Percentiles rank a stretch among this genome's conserved stretches.
These are phyloP conservation scores for Cettia cetti DNA, from an alignment of 2,113 vertebrate genomes.

Conservation along the genomic window DNA sequence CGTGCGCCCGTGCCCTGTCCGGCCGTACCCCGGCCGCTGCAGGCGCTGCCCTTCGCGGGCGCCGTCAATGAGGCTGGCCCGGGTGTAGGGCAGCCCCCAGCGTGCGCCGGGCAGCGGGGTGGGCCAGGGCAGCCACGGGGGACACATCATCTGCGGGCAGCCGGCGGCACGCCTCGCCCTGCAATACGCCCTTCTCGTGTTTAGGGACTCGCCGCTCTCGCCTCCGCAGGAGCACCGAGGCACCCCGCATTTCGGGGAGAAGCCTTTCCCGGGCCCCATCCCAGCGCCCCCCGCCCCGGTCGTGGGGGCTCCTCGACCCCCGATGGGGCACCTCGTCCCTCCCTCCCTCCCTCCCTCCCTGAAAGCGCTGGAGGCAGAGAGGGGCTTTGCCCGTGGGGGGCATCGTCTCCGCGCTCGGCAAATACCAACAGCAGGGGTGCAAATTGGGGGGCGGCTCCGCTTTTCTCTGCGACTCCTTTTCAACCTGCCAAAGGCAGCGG, in stretches of 20 bases:
- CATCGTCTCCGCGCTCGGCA: not conserved
- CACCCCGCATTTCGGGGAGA: not conserved
- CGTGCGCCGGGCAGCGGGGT: not conserved
- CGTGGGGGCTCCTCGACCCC: not conserved
- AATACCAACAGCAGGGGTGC: not conserved
- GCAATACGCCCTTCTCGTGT: too few species aligned
- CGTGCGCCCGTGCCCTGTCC: not conserved
- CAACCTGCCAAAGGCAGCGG: not conserved
- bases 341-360: too few species aligned
- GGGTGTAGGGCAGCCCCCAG: not conserved
- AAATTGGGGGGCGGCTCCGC: not conserved
- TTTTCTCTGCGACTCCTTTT: not conserved
- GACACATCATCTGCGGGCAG: not conserved
- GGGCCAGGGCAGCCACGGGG: not conserved
- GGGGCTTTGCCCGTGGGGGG: not conserved
- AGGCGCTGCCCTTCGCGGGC: not conserved
- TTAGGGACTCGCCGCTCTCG: too few species aligned
- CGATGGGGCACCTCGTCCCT: rapidly evolving
- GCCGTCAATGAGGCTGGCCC: too few species aligned
- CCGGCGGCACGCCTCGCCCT: not conserved
- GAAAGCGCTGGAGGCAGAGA: not conserved
- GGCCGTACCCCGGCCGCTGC: not conserved
- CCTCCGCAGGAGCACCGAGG: too few species aligned
- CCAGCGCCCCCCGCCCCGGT: too few species aligned
- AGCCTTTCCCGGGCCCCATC: not conserved